A percentile compares a stretch with the other conserved stretches of the same genome.
Evolutionary conservation across 2,797 vertebrate species (phyloP).

Genomic region (Arnoldichthys spilopterus): DNA sequence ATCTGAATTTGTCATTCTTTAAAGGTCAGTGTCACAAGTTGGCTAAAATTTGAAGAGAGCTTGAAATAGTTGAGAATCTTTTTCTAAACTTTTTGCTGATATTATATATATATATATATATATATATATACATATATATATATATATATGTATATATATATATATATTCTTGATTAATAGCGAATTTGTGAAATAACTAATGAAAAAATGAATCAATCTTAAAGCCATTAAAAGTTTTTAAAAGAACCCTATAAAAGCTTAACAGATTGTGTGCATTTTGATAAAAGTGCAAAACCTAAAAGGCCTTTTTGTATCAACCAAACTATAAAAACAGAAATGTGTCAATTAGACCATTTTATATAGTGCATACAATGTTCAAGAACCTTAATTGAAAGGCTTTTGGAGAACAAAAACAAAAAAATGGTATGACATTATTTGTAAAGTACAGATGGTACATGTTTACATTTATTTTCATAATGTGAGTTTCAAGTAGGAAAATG

Average conservation of each 20-base stretch:
- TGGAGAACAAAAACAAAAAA: not conserved
- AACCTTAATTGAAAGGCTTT: not conserved
- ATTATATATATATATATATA: no score
- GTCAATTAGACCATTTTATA: not conserved
- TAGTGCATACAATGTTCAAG: not conserved
- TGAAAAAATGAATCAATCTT: not conserved
- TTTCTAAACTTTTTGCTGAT: no score
- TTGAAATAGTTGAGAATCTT: no score
- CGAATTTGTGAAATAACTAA: not conserved
- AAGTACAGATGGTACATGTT: constrained; percentile 1
- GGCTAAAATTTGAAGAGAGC: no score
- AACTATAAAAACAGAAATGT: constrained; percentile 20
- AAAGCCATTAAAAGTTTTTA: constrained; percentile 1
- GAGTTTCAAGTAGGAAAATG: constrained; percentile 52
- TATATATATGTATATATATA: no score
- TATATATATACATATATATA: no score
- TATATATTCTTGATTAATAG: not conserved
- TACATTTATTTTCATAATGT: constrained; percentile 22
- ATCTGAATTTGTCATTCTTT: no score
- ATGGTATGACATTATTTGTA: constrained; percentile 18
- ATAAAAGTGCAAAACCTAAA: constrained; percentile 37
- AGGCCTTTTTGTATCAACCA: not conserved
- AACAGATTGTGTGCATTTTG: constrained; percentile 25
- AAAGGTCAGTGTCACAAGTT: no score
- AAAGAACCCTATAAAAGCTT: not conserved